phyloP scores from a whole-genome alignment of 23 tunicate genomes.

The Trididemnum clinides region DNA sequence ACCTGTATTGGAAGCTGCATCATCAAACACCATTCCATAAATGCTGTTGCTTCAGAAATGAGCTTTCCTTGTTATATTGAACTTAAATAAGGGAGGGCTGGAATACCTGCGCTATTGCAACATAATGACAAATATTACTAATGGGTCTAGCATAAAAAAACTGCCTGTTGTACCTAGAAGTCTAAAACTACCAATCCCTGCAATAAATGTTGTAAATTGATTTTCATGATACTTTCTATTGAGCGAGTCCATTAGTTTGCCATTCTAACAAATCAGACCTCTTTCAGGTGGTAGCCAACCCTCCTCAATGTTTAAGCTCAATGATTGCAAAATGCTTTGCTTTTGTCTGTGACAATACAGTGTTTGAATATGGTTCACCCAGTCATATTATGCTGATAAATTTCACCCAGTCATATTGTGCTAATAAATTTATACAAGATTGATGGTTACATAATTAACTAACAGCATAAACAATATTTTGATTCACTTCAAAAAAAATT shows the following conservation, averaged over 20 bases:
- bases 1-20: not conserved
- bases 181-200: not conserved
- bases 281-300: constrained; percentile 13
- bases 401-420: too few relatives aligned
- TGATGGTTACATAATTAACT: too few relatives aligned
- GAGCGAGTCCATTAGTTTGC: not conserved
- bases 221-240: not conserved
- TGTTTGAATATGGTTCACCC: not conserved
- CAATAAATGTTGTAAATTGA: not conserved
- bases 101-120: not conserved
- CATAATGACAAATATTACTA: not conserved
- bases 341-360: not conserved
- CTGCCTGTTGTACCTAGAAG: not conserved
- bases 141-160: too few relatives aligned
- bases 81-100: not conserved
- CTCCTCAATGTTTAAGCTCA: not conserved
- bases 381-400: not conserved
- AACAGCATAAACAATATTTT: too few relatives aligned
- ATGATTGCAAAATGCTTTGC: not conserved
- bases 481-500: too few relatives aligned
- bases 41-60: not conserved
- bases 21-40: constrained; percentile 11
- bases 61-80: not conserved
- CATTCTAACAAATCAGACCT: not conserved
- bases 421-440: too few relatives aligned